Base-by-base conservation (phyloP, 2,888 invertebrate species). In the Heliconius ethilla region DNA sequence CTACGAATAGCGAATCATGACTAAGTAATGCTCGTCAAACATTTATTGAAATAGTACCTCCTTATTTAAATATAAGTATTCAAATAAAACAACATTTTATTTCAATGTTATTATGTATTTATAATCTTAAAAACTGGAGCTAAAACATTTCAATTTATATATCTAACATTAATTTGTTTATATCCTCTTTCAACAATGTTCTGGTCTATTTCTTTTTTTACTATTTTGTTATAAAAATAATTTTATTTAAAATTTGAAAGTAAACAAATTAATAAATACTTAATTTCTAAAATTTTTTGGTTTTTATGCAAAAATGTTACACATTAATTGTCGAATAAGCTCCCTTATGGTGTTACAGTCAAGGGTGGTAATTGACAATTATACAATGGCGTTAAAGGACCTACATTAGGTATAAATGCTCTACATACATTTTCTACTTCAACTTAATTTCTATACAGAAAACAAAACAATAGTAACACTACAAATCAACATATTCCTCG, bases 111-210 rank as follows among this genome's bases (percentile, higher is more conserved):
- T 90, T 87, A 89, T 90, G 89, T 91, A 91, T 91, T 90, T 86
- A 87, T 87, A 86, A 89, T 89, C 89, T 91, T 93, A 92, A 92
- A 90, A 93, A 91, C 90, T 87, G 90, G 90, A 92, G 92, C 90
- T 93, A 93, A 93, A 93, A 93, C 90, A 90, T 89, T 90, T 87
- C 87, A 88, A 89, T 84, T 87, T 88, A 88, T 88, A 88, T 89
- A 90, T 89, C 89, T 91, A 91, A 89, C 87, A 84, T 88, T 87
- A 87, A 87, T 86, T 84, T 85, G 76, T 86, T 87, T 76, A 83
- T 81, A 82, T 78, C 77, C 79, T 81, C 80, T 80, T 85, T 87
- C 82, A 89, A 90, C 89, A 90, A 90, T 88, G 86, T 87, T 87
- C 85, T 83, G 86, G 85, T 81, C 82, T 83, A 81, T 83, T 82